These are phyloP conservation scores for Drosophila macrospina DNA, from an alignment of 2,888 invertebrate species.

Conservation along the genomic window DNA sequence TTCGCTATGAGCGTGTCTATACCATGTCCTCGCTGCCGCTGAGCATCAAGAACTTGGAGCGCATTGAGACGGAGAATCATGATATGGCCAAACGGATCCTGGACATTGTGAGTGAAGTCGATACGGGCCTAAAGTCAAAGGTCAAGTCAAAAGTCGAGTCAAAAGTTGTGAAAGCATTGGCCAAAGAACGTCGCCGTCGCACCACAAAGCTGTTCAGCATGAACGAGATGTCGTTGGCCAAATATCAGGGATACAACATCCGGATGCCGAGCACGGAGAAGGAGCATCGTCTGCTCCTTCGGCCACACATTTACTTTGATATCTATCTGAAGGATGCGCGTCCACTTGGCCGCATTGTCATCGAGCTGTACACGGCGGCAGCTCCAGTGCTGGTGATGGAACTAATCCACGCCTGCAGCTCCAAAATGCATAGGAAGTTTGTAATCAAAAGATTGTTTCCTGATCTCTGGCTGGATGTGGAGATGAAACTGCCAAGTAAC, in stretches of 20 bases:
- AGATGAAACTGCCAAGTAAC: constrained; percentile 29
- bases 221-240: constrained; percentile 30
- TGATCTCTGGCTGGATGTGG: constrained; percentile 69
- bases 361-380: constrained; percentile 76
- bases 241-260: constrained; percentile 53
- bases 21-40: constrained; percentile 39
- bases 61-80: constrained; percentile 43
- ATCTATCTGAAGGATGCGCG: constrained; percentile 64
- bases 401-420: constrained; percentile 60
- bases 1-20: constrained; percentile 45
- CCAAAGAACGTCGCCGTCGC: background rate
- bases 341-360: constrained; percentile 67
- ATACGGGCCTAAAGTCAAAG: constrained; percentile 37
- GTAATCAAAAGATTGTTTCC: constrained; percentile 66
- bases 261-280: constrained; percentile 43
- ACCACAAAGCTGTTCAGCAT: background rate
- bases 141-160: background rate
- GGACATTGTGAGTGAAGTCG: constrained; percentile 44
- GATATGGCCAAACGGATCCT: constrained; percentile 50
- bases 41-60: constrained; percentile 28
- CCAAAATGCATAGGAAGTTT: constrained; percentile 49
- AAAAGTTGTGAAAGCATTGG: background rate
- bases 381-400: constrained; percentile 72
- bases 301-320: constrained; percentile 75
- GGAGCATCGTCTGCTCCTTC: constrained; percentile 62